Evolutionary conservation across 2,113 vertebrate genomes (phyloP).

Genomic region (Bos taurus): DNA sequence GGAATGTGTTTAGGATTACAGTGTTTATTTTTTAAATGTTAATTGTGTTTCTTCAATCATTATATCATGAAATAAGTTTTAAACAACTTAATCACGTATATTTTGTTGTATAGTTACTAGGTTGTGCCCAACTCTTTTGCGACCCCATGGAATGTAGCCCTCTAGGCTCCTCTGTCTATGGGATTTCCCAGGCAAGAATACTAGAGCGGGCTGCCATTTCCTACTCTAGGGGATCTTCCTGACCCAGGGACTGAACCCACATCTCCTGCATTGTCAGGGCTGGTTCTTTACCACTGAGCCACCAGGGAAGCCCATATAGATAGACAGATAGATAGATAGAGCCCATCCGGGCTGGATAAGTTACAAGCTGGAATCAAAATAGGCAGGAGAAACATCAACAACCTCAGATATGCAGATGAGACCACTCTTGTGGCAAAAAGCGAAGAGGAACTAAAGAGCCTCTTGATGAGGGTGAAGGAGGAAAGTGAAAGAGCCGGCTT

Average conservation of each 20-base stretch:
- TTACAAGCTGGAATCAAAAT: neutral
- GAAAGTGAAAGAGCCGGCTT: neutral
- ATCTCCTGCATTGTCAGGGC: neutral
- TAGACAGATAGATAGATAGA: neutral
- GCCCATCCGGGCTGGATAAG: neutral
- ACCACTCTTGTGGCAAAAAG: neutral
- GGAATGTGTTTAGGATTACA: conserved; percentile 82
- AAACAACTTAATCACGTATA: conserved; percentile 75
- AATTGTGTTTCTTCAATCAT: conserved; percentile 91
- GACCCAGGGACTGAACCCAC: neutral
- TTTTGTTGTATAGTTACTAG: neutral
- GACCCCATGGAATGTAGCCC: neutral
- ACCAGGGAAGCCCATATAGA: neutral
- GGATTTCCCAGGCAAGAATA: neutral
- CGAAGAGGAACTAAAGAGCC: neutral
- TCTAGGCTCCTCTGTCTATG: neutral
- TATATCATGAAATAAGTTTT: conserved; percentile 88
- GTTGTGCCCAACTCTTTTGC: neutral
- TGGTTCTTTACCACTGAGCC: neutral
- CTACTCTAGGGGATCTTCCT: neutral
- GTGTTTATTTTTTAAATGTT: conserved; percentile 86
- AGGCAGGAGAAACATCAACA: neutral
- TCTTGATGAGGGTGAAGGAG: neutral
- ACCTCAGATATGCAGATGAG: neutral
- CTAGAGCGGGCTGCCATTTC: neutral